Conservation (phyloP, 1,140 invertebrate species). For the Drosophila lini region DNA sequence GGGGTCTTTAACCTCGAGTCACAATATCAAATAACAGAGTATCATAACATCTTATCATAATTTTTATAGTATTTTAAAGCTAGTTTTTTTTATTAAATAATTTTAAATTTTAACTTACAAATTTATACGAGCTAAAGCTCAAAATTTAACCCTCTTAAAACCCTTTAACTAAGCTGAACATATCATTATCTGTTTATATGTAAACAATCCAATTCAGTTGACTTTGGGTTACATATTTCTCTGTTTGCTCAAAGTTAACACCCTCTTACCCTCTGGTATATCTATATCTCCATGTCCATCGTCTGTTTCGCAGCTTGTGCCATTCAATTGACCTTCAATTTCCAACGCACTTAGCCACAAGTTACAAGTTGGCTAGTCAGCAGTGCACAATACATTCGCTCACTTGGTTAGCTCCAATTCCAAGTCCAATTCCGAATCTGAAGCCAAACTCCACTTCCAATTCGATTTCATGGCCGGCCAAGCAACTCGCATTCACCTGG, state of each 20-base stretch:
- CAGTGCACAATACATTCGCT: slow-evolving; percentile 29
- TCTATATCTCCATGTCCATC: slow-evolving; percentile 1
- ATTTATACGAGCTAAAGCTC: too few species aligned
- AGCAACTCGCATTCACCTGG: slow-evolving; percentile 67
- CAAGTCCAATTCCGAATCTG: slow-evolving; percentile 37
- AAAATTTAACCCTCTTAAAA: neutral
- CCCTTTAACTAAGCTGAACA: neutral
- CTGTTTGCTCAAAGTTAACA: neutral
- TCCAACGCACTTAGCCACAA: slow-evolving; percentile 58
- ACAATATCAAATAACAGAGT: neutral
- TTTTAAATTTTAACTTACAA: too few species aligned
- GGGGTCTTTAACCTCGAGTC: neutral
- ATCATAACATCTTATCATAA: neutral
- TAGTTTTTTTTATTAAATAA: neutral
- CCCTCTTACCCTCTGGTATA: neutral
- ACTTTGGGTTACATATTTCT: neutral
- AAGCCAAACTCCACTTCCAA: slow-evolving; percentile 67
- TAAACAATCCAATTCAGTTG: neutral
- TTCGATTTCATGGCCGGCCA: slow-evolving; percentile 72
- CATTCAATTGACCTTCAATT: slow-evolving; percentile 71
- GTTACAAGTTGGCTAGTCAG: slow-evolving; percentile 31
- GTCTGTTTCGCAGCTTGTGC: slow-evolving; percentile 39
- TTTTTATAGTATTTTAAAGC: neutral
- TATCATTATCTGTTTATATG: neutral
- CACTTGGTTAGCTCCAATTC: slow-evolving; percentile 49